Evolutionary conservation across 2,113 vertebrate species (phyloP).

Genomic region (Neolamprologus devosi): DNA sequence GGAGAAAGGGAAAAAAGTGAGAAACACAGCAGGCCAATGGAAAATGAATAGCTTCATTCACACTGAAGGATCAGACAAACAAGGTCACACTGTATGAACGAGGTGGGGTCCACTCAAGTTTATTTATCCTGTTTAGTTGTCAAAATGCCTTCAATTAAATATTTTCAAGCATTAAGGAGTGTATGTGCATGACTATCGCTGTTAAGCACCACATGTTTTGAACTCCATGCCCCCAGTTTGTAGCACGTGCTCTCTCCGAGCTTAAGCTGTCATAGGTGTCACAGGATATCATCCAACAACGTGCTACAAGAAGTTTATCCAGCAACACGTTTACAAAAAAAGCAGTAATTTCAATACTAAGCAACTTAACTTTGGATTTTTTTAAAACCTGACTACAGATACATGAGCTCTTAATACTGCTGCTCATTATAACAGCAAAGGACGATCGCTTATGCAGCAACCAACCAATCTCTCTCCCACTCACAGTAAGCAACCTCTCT

Average conservation of each 20-base stretch:
- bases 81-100: not conserved
- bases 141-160: not conserved
- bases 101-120: not conserved
- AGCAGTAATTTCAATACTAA: not conserved
- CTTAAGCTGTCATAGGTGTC: not conserved
- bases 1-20: not conserved
- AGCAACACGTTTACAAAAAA: not conserved
- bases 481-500: not conserved
- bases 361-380: not conserved
- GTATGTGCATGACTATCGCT: not conserved
- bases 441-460: not conserved
- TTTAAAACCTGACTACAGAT: not conserved
- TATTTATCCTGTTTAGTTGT: not conserved
- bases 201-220: not conserved
- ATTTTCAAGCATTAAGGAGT: not conserved
- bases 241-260: not conserved
- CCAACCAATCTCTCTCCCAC: not conserved
- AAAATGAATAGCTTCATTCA: not conserved
- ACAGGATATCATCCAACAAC: not conserved
- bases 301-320: not conserved
- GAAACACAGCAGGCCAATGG: not conserved
- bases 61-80: not conserved
- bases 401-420: not conserved
- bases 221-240: not conserved
- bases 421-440: not conserved